Evolutionary conservation across 2,797 vertebrate genomes (phyloP).

Genomic region (Nannoperca obscura): DNA sequence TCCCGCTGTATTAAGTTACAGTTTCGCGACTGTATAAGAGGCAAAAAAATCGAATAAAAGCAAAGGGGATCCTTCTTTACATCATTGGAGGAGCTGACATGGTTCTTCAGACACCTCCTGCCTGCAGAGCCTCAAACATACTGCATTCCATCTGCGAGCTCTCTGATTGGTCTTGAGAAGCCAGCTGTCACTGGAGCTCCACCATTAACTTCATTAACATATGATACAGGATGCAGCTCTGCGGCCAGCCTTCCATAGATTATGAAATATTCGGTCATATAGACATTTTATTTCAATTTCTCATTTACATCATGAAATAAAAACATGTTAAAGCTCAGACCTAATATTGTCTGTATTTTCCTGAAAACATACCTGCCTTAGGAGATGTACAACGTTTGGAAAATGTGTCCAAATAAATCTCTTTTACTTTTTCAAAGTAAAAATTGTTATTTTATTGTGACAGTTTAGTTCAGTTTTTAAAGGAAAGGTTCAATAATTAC

Average conservation of each 20-base stretch:
- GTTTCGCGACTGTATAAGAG: conserved; percentile 35
- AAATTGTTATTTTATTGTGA: neutral
- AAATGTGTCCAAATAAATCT: too few species aligned
- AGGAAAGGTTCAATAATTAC: neutral
- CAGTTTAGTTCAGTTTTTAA: too few species aligned
- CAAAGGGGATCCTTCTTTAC: conserved; percentile 71
- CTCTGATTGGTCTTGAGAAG: conserved; percentile 84
- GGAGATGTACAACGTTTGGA: fast-evolving
- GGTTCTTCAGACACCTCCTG: conserved; percentile 78
- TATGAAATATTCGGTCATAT: conserved; percentile 1
- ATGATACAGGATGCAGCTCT: conserved; percentile 68
- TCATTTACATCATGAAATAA: neutral
- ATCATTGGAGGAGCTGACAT: conserved; percentile 78
- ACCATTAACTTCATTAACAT: conserved; percentile 84
- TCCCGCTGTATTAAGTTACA: conserved; percentile 12
- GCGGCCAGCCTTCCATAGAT: conserved; percentile 46
- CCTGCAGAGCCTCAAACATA: conserved; percentile 73
- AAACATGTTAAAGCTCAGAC: neutral
- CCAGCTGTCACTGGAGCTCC: conserved; percentile 81
- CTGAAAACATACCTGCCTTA: neutral
- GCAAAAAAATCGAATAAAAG: conserved; percentile 56
- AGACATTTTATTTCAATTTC: neutral
- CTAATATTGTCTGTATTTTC: neutral
- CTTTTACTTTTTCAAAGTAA: neutral
- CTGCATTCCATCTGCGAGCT: conserved; percentile 72